Evolutionary conservation across 2,113 vertebrate genomes (phyloP).

Genomic region (Myrmecophaga tridactyla): DNA sequence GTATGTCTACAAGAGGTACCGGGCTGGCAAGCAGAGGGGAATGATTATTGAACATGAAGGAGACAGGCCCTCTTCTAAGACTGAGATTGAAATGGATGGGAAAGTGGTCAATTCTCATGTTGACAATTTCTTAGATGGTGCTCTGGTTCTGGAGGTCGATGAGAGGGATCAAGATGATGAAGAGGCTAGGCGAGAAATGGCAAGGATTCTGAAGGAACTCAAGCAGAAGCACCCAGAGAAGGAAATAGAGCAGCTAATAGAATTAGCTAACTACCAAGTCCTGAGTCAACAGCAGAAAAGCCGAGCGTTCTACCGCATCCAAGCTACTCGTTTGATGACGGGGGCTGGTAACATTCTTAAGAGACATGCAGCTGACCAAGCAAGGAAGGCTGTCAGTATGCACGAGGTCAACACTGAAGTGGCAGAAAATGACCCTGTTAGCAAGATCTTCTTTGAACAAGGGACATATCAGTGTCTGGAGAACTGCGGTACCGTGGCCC

Average conservation of each 20-base stretch:
- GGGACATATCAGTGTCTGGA: slow-evolving; percentile 94
- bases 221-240: slow-evolving; percentile 97
- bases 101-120: slow-evolving; percentile 89
- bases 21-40: slow-evolving; percentile 92
- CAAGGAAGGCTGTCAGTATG: slow-evolving; percentile 90
- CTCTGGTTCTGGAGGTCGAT: slow-evolving; percentile 87
- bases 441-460: slow-evolving; percentile 93
- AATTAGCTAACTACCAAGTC: slow-evolving; percentile 94
- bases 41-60: slow-evolving; percentile 97
- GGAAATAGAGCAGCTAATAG: slow-evolving; percentile 93
- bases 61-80: slow-evolving; percentile 90
- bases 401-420: slow-evolving; percentile 89
- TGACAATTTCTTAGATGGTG: slow-evolving; percentile 94
- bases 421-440: slow-evolving; percentile 84
- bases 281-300: slow-evolving; percentile 96
- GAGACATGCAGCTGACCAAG: slow-evolving; percentile 93
- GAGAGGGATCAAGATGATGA: slow-evolving; percentile 93
- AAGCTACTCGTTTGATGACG: slow-evolving; percentile 94
- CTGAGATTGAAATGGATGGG: slow-evolving; percentile 93
- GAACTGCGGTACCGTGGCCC: slow-evolving; percentile 93
- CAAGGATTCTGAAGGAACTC: slow-evolving; percentile 93
- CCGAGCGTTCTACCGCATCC: slow-evolving; percentile 95
- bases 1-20: slow-evolving; percentile 94
- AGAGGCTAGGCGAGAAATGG: slow-evolving; percentile 91
- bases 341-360: slow-evolving; percentile 95